A percentile compares a stretch with the other conserved stretches of the same genome.
Evolutionary conservation across 2,113 vertebrate species (phyloP).

Genomic region (Platycercus adscitus): DNA sequence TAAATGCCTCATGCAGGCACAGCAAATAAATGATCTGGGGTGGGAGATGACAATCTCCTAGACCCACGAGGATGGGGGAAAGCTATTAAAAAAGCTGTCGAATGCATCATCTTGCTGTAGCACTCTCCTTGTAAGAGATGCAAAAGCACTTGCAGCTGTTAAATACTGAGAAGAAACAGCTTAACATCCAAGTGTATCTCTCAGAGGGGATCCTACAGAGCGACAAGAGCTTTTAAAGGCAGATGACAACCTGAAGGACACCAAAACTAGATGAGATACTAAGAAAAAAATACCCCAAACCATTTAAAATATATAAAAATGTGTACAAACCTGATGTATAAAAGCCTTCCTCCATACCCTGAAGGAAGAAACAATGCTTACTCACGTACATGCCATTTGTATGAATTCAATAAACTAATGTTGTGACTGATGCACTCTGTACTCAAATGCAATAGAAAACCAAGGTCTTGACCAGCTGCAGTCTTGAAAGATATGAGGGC

Average conservation of each 20-base stretch:
- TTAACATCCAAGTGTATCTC: background rate
- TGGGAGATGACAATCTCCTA: constrained; percentile 29
- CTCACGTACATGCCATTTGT: background rate
- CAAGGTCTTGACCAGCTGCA: background rate
- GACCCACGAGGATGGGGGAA: background rate
- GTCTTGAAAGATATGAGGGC: background rate
- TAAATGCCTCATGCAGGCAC: background rate
- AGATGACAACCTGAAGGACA: background rate
- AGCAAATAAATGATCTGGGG: background rate
- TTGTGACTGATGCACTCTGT: background rate
- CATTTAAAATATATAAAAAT: background rate
- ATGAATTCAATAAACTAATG: background rate
- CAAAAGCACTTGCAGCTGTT: constrained; percentile 39
- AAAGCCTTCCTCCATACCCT: background rate
- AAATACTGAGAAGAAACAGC: background rate
- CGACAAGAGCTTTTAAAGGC: background rate
- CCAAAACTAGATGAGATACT: background rate
- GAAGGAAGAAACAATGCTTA: background rate
- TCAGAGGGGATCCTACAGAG: background rate
- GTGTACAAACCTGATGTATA: background rate
- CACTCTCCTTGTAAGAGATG: background rate
- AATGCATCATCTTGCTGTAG: constrained; percentile 1
- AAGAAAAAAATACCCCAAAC: background rate
- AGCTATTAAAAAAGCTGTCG: constrained; percentile 3
- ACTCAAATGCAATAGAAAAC: background rate